These are phyloP conservation scores for Procambarus virginalis DNA, from an alignment of 1,140 invertebrate species.

Conservation along the genomic window DNA sequence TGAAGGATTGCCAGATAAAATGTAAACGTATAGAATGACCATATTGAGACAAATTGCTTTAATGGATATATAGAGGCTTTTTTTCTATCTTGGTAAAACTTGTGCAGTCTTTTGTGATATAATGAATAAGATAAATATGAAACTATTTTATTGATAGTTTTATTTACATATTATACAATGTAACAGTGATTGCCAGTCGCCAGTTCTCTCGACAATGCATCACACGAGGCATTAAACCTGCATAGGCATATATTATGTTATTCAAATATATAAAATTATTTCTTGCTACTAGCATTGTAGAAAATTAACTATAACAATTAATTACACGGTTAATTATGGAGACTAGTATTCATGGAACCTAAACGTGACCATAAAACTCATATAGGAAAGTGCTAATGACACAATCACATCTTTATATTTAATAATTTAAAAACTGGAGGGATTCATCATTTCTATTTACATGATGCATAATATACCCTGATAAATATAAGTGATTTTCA, in stretches of 20 bases:
- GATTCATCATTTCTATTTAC: not conserved
- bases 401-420: not conserved
- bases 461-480: not conserved
- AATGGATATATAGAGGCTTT: no score
- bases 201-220: not conserved
- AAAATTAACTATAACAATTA: not conserved
- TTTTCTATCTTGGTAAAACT: no score
- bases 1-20: no score
- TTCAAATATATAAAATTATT: not conserved
- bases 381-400: not conserved
- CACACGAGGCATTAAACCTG: not conserved
- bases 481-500: not conserved
- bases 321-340: not conserved
- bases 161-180: conserved; percentile 10
- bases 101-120: no score
- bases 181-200: not conserved
- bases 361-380: not conserved
- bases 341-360: not conserved
- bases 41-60: no score
- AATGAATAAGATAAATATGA: not conserved
- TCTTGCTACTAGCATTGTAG: not conserved
- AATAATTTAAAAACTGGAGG: not conserved
- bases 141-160: not conserved
- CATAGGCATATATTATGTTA: not conserved
- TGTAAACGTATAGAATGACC: no score